These are phyloP conservation scores for Troglohyphantes excavatus DNA, from an alignment of 2,888 invertebrate species.

Conservation along the genomic window DNA sequence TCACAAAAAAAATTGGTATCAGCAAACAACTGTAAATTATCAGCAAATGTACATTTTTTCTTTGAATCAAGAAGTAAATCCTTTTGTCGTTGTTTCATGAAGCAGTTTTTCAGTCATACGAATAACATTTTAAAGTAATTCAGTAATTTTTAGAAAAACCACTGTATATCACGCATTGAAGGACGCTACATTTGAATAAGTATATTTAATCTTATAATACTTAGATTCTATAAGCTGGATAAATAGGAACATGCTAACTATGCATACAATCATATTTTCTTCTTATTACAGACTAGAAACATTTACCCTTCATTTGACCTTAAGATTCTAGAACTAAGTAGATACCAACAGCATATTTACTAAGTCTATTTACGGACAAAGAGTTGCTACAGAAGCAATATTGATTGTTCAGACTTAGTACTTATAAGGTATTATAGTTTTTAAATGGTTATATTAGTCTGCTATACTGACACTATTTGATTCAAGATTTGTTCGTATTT, in stretches of 20 bases:
- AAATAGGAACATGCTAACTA: slow-evolving; percentile 45
- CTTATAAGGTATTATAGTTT: too few species aligned
- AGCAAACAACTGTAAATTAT: slow-evolving; percentile 51
- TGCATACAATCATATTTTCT: slow-evolving; percentile 13
- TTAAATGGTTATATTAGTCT: neutral
- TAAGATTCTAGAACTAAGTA: slow-evolving; percentile 24
- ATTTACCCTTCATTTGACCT: neutral
- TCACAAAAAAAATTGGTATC: slow-evolving; percentile 13
- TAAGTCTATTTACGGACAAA: neutral
- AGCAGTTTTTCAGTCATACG: slow-evolving; percentile 47
- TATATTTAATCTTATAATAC: slow-evolving; percentile 18
- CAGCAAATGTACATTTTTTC: neutral
- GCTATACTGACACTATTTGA: neutral
- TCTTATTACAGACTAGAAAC: neutral
- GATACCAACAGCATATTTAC: neutral
- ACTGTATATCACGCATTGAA: slow-evolving; percentile 73
- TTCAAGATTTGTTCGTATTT: neutral
- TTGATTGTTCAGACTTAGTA: neutral
- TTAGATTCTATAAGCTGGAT: slow-evolving; percentile 1
- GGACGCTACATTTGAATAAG: slow-evolving; percentile 66
- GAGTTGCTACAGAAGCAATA: neutral
- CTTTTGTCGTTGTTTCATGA: slow-evolving; percentile 70
- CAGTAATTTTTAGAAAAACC: slow-evolving; percentile 68
- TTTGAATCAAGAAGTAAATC: slow-evolving; percentile 14
- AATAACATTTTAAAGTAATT: slow-evolving; percentile 54